A percentile compares a stretch with the other conserved stretches of the same genome.
Evolutionary conservation across 2,888 invertebrate genomes (phyloP).

Genomic region (Junonia oenone): DNA sequence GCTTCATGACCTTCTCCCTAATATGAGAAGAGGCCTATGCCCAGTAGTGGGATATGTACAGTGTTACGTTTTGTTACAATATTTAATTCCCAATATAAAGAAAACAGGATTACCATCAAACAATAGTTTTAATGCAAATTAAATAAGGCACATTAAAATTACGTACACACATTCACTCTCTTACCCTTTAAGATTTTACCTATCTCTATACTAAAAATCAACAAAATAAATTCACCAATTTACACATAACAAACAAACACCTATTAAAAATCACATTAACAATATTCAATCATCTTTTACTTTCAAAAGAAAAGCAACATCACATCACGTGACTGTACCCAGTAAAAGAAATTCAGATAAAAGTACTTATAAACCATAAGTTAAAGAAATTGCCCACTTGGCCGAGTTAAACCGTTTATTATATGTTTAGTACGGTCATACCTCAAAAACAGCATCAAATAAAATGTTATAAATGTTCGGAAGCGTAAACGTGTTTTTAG

Average conservation of each 20-base stretch:
- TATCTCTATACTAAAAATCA: too few species aligned
- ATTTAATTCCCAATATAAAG: too few species aligned
- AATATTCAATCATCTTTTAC: neutral
- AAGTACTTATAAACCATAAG: slow-evolving; percentile 10
- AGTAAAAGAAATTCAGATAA: slow-evolving; percentile 14
- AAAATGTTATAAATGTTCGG: slow-evolving; percentile 19
- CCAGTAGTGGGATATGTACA: too few species aligned
- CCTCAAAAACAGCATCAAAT: slow-evolving; percentile 27
- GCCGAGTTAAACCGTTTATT: slow-evolving; percentile 28
- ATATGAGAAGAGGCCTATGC: too few species aligned
- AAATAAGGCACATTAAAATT: too few species aligned
- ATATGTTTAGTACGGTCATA: slow-evolving; percentile 33
- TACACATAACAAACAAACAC: neutral
- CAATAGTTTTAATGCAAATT: too few species aligned
- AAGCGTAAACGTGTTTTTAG: neutral
- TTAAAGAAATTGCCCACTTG: slow-evolving; percentile 4
- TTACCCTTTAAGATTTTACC: too few species aligned
- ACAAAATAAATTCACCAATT: too few species aligned
- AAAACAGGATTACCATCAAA: too few species aligned
- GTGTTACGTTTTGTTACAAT: too few species aligned
- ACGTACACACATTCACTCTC: too few species aligned
- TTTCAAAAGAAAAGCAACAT: neutral
- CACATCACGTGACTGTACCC: slow-evolving; percentile 7
- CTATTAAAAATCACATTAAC: neutral
- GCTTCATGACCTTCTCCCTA: too few species aligned